phyloP scores from a whole-genome alignment of 2,797 vertebrate genomes.

The Sparidentex hasta region DNA sequence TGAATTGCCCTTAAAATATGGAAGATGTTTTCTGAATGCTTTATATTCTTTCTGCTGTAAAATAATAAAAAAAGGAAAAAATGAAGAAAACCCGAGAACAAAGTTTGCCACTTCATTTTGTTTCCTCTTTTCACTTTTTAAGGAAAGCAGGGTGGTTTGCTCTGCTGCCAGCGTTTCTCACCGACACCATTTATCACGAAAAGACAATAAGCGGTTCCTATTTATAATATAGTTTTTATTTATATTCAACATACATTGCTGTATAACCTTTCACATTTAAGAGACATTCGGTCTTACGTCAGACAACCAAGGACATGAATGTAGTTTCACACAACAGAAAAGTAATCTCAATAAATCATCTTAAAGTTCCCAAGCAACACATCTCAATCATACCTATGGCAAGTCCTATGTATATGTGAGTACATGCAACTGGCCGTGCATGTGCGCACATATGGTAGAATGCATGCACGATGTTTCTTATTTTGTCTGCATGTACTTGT shows the following conservation, averaged over 20 bases:
- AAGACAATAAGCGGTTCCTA: constrained; percentile 8
- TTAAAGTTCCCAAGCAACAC: constrained; percentile 31
- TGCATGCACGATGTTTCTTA: constrained; percentile 25
- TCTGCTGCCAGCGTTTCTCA: neutral
- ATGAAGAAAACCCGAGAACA: constrained; percentile 93
- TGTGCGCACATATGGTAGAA: constrained; percentile 14
- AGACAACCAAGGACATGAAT: constrained; percentile 29
- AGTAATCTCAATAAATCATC: constrained; percentile 36
- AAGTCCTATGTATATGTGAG: constrained; percentile 36
- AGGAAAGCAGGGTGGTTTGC: neutral
- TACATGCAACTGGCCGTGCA: constrained; percentile 27
- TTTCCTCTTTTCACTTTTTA: constrained; percentile 58
- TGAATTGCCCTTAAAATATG: constrained; percentile 99
- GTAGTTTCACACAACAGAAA: constrained; percentile 40
- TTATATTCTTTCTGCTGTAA: constrained; percentile 99
- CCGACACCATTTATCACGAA: constrained; percentile 18
- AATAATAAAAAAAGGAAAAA: constrained; percentile 98
- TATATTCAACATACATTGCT: constrained; percentile 46
- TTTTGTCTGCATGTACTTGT: constrained; percentile 36
- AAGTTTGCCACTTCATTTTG: constrained; percentile 84
- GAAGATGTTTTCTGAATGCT: constrained; percentile 99
- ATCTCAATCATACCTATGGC: constrained; percentile 44
- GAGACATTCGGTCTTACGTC: constrained; percentile 38
- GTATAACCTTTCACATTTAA: constrained; percentile 33
- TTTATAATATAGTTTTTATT: constrained; percentile 74